Conservation (phyloP, 2,888 invertebrate genomes). For the Aphodius granarius region DNA sequence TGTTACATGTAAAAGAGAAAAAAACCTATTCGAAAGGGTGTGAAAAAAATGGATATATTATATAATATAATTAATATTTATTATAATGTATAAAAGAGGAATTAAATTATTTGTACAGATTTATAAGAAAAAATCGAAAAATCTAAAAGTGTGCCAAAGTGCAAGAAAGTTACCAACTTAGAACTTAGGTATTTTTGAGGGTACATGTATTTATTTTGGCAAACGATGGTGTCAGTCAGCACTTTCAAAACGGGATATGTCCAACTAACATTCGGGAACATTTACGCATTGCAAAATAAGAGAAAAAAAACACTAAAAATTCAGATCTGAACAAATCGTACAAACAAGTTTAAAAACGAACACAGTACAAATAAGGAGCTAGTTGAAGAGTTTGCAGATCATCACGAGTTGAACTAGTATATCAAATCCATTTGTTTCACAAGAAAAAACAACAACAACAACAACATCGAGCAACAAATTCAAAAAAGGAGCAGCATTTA, state of each 20-base stretch:
- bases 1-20: conserved; percentile 56
- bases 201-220: conserved; percentile 54
- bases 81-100: conserved; percentile 54
- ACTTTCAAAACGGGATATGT: not conserved
- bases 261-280: conserved; percentile 31
- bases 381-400: conserved; percentile 34
- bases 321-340: conserved; percentile 15
- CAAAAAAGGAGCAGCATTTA: conserved; percentile 12
- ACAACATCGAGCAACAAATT: conserved; percentile 40
- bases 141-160: conserved; percentile 54
- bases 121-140: conserved; percentile 36
- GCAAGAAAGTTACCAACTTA: conserved; percentile 54
- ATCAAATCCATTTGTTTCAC: conserved; percentile 53
- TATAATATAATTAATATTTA: conserved; percentile 48
- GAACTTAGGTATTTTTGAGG: conserved; percentile 38
- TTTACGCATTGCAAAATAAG: conserved; percentile 31
- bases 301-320: conserved; percentile 17
- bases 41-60: conserved; percentile 57
- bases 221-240: conserved; percentile 39
- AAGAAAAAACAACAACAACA: conserved; percentile 33
- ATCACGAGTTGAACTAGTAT: not conserved
- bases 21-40: conserved; percentile 48
- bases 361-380: conserved; percentile 28
- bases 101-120: conserved; percentile 58
- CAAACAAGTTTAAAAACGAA: conserved; percentile 17